These are phyloP conservation scores for Paragorgia papillata DNA, from an alignment of 92 coral and sea anemone genomes.

Conservation along the genomic window DNA sequence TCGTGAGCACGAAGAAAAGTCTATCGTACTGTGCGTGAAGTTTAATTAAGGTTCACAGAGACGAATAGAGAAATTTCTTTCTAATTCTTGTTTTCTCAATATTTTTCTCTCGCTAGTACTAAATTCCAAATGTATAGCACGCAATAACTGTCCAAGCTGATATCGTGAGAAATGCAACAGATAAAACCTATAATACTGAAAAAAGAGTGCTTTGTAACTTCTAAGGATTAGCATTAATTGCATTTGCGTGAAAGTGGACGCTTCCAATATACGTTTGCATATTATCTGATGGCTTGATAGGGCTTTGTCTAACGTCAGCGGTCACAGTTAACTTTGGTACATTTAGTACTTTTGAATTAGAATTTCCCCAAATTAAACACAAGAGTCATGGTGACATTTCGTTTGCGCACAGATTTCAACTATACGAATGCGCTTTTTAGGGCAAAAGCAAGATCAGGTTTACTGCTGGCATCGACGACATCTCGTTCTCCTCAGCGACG, in stretches of 20 bases:
- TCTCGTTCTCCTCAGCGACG: slow-evolving; percentile 36
- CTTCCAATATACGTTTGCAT: slow-evolving; percentile 47
- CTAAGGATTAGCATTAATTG: slow-evolving; percentile 44
- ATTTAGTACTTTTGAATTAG: slow-evolving; percentile 4
- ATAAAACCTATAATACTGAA: slow-evolving; percentile 29
- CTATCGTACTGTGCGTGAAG: not conserved
- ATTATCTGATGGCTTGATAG: slow-evolving; percentile 43
- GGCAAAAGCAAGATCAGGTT: not conserved
- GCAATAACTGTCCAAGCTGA: too few relatives aligned
- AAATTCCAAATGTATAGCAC: too few relatives aligned
- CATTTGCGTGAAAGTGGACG: slow-evolving; percentile 53
- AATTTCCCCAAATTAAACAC: slow-evolving; percentile 10
- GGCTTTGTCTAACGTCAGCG: slow-evolving; percentile 28
- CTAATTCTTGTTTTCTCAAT: too few relatives aligned
- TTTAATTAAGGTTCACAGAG: not conserved
- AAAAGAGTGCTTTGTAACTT: slow-evolving; percentile 38
- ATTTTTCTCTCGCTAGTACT: too few relatives aligned
- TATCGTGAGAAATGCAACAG: slow-evolving; percentile 35
- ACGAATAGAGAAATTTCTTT: too few relatives aligned
- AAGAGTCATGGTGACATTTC: not conserved
- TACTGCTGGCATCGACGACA: slow-evolving; percentile 17
- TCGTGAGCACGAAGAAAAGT: not conserved
- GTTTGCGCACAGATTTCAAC: slow-evolving; percentile 32
- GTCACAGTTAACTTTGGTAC: slow-evolving; percentile 25
- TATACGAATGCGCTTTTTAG: not conserved